Conservation (phyloP, 2,888 invertebrate species). For the Amphipyra tragopoginis region DNA sequence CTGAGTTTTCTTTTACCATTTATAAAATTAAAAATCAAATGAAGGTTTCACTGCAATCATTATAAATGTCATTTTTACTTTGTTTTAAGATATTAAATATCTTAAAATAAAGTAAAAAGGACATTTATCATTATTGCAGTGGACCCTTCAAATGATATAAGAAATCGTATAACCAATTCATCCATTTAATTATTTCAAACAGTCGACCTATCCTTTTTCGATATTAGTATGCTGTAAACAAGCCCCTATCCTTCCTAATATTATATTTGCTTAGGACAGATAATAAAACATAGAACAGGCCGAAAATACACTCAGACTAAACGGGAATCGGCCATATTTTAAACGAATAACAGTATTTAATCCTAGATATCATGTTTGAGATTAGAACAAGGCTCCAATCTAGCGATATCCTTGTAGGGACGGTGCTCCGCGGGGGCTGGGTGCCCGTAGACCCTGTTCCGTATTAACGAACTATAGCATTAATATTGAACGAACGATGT, state of each 20-base stretch:
- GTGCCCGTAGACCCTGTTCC: constrained; percentile 43
- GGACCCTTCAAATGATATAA: no score
- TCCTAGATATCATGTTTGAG: constrained; percentile 60
- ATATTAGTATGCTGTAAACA: constrained; percentile 30
- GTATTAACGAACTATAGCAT: constrained; percentile 70
- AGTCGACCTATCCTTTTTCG: background rate
- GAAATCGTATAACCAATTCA: background rate
- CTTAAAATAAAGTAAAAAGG: no score
- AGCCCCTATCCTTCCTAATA: constrained; percentile 11
- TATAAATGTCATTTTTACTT: no score
- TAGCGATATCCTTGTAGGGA: constrained; percentile 76
- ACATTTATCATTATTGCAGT: no score
- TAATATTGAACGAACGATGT: constrained; percentile 73
- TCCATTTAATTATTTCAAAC: background rate
- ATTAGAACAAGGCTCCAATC: constrained; percentile 73
- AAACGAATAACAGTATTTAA: constrained; percentile 60
- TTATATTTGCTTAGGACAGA: constrained; percentile 41
- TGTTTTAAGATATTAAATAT: no score
- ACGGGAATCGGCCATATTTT: constrained; percentile 51
- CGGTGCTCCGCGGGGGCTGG: constrained; percentile 63
- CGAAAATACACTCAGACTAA: constrained; percentile 37
- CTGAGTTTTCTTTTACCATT: no score
- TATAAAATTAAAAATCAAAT: no score
- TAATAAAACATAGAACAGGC: constrained; percentile 38
- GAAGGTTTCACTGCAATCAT: no score